Evolutionary conservation across 2,113 vertebrate species (phyloP).

Genomic region (Oreocharis arfaki): DNA sequence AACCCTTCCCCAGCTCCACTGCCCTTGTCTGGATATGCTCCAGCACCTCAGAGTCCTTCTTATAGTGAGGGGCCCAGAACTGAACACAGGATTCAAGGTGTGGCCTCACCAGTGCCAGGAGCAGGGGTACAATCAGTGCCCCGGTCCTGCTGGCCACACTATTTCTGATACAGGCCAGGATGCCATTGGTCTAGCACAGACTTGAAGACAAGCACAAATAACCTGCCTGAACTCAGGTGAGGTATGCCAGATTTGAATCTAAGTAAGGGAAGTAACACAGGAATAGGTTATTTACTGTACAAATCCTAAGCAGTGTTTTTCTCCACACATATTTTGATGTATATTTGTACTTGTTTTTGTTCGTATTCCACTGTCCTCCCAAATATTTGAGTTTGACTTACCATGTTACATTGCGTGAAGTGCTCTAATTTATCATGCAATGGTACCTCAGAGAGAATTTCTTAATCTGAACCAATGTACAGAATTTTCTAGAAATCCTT

Average conservation of each 20-base stretch:
- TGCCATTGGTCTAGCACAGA: neutral
- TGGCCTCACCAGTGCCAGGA: neutral
- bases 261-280: neutral
- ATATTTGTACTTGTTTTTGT: neutral
- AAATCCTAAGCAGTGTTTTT: neutral
- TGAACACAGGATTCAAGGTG: accelerated
- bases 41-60: neutral
- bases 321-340: neutral
- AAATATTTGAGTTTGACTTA: neutral
- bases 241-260: neutral
- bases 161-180: neutral
- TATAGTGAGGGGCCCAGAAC: neutral
- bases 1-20: neutral
- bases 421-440: neutral
- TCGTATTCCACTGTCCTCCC: neutral
- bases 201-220: neutral
- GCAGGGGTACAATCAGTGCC: neutral
- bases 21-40: accelerated
- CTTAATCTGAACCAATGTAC: neutral
- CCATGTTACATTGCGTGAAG: neutral
- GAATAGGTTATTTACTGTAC: neutral
- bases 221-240: neutral
- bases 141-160: neutral
- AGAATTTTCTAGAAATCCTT: neutral
- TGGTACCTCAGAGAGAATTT: neutral